Evolutionary conservation across 2,888 invertebrate genomes (phyloP), one percentile per base, ranked within the genome.

Genomic region (Clunio marinus): DNA sequence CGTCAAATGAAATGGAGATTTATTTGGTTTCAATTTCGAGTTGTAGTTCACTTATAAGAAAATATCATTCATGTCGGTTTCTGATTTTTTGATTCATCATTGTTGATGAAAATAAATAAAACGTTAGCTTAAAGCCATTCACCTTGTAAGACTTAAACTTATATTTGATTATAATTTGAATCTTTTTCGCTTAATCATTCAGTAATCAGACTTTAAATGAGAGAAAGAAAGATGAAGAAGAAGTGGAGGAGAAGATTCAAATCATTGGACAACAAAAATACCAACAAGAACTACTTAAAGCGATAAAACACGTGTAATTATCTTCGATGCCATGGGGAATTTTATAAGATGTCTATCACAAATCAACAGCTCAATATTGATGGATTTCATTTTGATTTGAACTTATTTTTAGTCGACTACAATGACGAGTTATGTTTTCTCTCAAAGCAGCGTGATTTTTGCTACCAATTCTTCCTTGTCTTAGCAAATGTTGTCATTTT

Each of bases 301-400:
- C 63, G 63, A 65, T 65, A 46, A 27, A 65, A 65, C 63, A 65
- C 25, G 63, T 46, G 46, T 45, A 65, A 45, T 25, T 65, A 28
- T 35, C 1, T 37, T 20, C 22, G 60, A 27, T 17, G 22, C 22
- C 22, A n/a, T 37, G 7, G 4, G 13, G 41, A 41, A 41, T 4
- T 41, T 15, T 4, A 41, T 13, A 7, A 15, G 41, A 41, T 41
- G 7, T 41, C n/a, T 13, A 41, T 41, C 41, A 13, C 7, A 41
- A 41, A 10, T 41, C 41, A 41, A 41, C 41, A 41, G 13, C 41
- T 41, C 15, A 15, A 41, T 32, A 32, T 41, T 41, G 41, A 41
- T 41, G 41, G 41, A 7, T 41, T 41, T 41, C 41, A 41, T 41
- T 41, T 41, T 41, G 41, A 41, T 13, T 41, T 41, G n/a, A n/a